Evolutionary conservation across 2,113 vertebrate genomes (phyloP), one percentile per base, ranked within the genome.

Genomic region (mouse (Mus musculus)): DNA sequence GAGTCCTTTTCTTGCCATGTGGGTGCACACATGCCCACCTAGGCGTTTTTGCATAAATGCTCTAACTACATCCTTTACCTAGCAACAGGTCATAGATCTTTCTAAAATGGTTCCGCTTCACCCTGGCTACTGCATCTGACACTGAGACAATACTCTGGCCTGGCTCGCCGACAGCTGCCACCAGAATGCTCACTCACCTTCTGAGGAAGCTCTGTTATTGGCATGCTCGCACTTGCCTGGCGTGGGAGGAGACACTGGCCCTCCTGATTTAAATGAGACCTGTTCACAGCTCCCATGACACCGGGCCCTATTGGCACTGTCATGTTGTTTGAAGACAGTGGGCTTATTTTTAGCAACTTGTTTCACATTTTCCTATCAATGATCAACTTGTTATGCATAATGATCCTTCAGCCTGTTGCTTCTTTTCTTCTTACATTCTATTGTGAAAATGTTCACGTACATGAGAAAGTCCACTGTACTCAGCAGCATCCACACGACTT

Each of bases 221-320:
- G 1, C n/a, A 9, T 0, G 0, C 17, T 54, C 0, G 2, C 14
- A 24, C 14, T 80, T 65, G 75, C 54, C 91, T 22, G 46, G 46
- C 28, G 24, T 52, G 1, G 39, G 6, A 82, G 13, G 39, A 67
- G 71, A 26, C 24, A 42, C 49, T 72, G 24, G 8, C 20, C 26
- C 3, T 87, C 17, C 14, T 81, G 10, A n/a, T 52, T 30, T 7
- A 46, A 90, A 49, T 42, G 4, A 3, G 24, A 39, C 52, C 75
- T 61, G 0, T 81, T 49, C 10, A 61, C 20, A 9, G 22, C 26
- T 12, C 49, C 67, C n/a, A 14, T 42, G 46, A 46, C 84, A 28
- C 54, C 16, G 59, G 54, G 4, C 22, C 52, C 5, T 22, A 3
- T 10, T 52, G 63, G 30, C 65, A 24, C 59, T n/a, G 36, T 22